Base-by-base conservation (phyloP, 2,797 vertebrate genomes). In the Coluber constrictor region DNA sequence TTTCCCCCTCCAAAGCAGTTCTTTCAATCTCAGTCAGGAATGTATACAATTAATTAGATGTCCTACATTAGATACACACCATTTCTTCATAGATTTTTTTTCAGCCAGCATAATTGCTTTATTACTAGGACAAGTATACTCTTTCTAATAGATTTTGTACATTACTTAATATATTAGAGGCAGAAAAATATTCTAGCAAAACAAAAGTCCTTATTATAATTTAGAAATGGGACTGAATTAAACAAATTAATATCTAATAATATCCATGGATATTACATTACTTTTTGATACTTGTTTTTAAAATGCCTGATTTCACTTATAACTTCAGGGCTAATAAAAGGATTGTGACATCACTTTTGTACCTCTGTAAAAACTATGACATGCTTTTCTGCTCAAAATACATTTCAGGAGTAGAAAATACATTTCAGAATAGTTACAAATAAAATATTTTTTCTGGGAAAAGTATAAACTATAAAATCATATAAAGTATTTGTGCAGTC, bases 81-180 rank as follows among this genome's bases (percentile, higher is more conserved):
- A 95, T 96, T 96, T 97, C 90, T 94, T 95, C 27, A 93, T 92
- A 96, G 95, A 96, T 92, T 96, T 95, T 96, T 95, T 95, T 61
- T 60, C 92, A 94, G 91, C 94, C 88, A 96, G 95, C n/a, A 74
- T 95, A 95, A 96, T 56, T 93, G 90, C 92, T 97, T 94, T 94
- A 94, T 93, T 96, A 94, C 59, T 93, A 93, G 43, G 91, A 96
- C 86, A 96, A 95, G 86, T 55, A 43, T 27, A 95, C 90, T 27
- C 89, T 12, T 95, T 95, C 54, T 93, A 94, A 92, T 79, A 90
- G 47, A 27, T 74, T 95, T 90, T 87, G 90, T 90, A 90, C 0
- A 29, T 47, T 94, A 95, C 91, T 90, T 90, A 87, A 95, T 94
- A 4, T 61, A 94, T 93, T 25, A 87, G 20, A 43, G 37, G 55